A percentile compares a stretch with the other conserved stretches of the same genome.
Conservation (phyloP, 2,888 invertebrate genomes). For the Smittia aterrima region DNA sequence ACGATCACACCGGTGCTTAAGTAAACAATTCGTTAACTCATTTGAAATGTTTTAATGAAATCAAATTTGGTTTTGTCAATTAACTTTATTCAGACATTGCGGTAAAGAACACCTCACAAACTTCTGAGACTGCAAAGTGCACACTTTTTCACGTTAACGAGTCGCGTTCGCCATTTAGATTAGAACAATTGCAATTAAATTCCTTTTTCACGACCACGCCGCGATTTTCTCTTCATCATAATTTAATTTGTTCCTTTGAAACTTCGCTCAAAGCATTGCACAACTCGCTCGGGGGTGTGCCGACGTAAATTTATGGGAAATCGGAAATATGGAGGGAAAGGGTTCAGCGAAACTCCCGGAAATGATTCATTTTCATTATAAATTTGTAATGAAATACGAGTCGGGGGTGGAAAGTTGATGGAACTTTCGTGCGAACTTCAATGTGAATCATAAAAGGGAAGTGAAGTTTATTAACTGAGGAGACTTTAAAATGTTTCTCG, state of each 20-base stretch:
- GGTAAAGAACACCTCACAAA: too few species aligned
- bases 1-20: too few species aligned
- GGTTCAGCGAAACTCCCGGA: not conserved
- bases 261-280: not conserved
- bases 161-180: too few species aligned
- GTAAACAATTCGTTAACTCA: too few species aligned
- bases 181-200: not conserved
- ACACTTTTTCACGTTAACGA: too few species aligned
- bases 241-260: not conserved
- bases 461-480: not conserved
- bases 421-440: not conserved
- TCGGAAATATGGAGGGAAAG: not conserved
- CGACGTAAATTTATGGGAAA: not conserved
- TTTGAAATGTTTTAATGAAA: too few species aligned
- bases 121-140: too few species aligned
- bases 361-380: constrained; percentile 11
- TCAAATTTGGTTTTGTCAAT: too few species aligned
- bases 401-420: not conserved
- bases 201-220: not conserved
- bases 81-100: too few species aligned
- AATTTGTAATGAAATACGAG: not conserved
- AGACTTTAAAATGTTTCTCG: not conserved
- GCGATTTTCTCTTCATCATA: not conserved
- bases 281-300: not conserved
- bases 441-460: not conserved